Evolutionary conservation across 2,113 vertebrate species (phyloP), one percentile per base, ranked within the genome.

Genomic region (Columba janthina): DNA sequence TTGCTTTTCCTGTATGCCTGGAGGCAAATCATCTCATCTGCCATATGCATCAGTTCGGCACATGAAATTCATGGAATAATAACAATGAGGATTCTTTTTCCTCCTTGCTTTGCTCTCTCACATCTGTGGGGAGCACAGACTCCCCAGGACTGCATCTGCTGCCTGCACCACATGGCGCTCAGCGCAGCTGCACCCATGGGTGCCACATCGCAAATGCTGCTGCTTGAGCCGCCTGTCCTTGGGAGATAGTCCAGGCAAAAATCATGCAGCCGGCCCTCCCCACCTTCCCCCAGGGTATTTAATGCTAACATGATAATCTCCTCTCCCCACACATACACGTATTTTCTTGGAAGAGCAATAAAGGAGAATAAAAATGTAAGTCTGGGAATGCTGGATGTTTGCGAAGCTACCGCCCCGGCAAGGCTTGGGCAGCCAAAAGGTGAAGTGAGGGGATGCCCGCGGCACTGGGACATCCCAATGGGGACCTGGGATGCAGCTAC

Each of bases 11-110:
- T 80, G 72, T 69, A 82, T 1, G 54, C 94, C 94, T 21, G 44
- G 50, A 92, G 93, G 94, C 96, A 95, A 96, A 92, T 83, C 75
- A 62, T 81, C 92, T 96, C 70, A 85, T 95, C 91, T 94, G 84
- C 88, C 90, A 92, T 38, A 90, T 79, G 75, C 61, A 95, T 64
- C 77, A 70, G 62, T 53, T 91, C 75, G 48, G 61, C 12, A 5
- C 32, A 50, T 24, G 42, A 70, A 72, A 91, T 61, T 15, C 1
- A 0, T 17, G 69, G 80, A 95, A 93, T 42, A 92, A 79, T 4
- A 95, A 82, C 67, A 83, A 66, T 29, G 26, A 34, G 32, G 53
- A 29, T 53, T 53, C 15, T 66, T 51, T 70, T 69, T 5, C 26
- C 48, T 88, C 51, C 79, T 77, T 5, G 7, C 46, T 8, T 5